Evolutionary conservation across 2,113 vertebrate genomes (phyloP).

Genomic region (Haplochromis vanheusdeni): DNA sequence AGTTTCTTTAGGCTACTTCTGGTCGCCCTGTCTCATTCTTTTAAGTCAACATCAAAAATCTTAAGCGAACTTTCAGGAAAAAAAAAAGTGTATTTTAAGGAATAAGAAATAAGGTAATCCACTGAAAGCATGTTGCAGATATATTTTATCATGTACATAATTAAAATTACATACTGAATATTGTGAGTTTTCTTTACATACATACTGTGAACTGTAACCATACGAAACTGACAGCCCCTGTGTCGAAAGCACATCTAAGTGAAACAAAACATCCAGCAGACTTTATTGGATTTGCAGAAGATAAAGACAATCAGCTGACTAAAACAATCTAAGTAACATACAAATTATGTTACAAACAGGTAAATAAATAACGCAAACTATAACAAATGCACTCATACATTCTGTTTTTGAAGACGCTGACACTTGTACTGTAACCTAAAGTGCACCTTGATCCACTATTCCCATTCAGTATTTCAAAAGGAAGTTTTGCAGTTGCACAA

Average conservation of each 20-base stretch:
- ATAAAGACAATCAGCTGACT: slow-evolving; percentile 25
- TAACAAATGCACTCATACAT: slow-evolving; percentile 5
- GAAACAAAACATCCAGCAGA: slow-evolving; percentile 41
- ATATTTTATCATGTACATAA: slow-evolving; percentile 37
- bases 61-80: accelerated
- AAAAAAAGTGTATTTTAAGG: background rate
- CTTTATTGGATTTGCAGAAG: slow-evolving; percentile 51
- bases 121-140: background rate
- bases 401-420: background rate
- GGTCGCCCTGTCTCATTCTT: background rate
- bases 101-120: background rate
- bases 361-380: slow-evolving; percentile 33
- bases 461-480: background rate
- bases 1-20: background rate
- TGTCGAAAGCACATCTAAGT: background rate
- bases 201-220: background rate
- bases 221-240: background rate
- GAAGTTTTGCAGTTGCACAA: background rate
- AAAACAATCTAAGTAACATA: slow-evolving; percentile 17
- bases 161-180: slow-evolving; percentile 9
- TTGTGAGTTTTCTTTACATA: slow-evolving; percentile 7
- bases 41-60: background rate
- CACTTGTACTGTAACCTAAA: background rate
- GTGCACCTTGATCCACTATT: background rate
- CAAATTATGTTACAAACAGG: slow-evolving; percentile 6